These are phyloP conservation scores for Taenioides sp. DNA, from an alignment of 2,797 vertebrate genomes.

Conservation along the genomic window DNA sequence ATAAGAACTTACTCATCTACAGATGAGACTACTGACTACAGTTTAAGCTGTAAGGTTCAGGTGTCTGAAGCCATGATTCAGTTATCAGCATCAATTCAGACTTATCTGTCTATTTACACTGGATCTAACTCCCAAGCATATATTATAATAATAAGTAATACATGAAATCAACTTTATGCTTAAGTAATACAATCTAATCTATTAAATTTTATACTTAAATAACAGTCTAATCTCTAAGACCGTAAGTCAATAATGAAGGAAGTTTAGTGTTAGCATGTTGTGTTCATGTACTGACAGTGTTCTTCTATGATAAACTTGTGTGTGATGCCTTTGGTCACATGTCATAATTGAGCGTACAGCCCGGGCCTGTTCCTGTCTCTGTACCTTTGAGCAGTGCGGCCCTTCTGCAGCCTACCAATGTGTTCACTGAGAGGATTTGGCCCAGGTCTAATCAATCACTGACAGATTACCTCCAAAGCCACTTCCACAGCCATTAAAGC, in stretches of 20 bases:
- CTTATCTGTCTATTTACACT: too few species aligned
- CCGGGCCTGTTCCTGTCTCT: constrained; percentile 1
- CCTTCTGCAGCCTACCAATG: constrained; percentile 75
- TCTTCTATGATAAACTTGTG: neutral
- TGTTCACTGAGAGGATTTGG: constrained; percentile 78
- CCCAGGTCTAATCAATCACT: constrained; percentile 95
- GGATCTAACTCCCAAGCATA: too few species aligned
- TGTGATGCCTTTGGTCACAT: neutral
- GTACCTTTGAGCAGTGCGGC: constrained; percentile 71
- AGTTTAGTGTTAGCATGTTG: neutral
- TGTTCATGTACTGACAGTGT: neutral
- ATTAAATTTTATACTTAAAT: too few species aligned
- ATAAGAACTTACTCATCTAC: neutral
- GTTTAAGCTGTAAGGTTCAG: constrained; percentile 18
- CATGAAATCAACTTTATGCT: too few species aligned
- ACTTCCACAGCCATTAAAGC: constrained; percentile 98
- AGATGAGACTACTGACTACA: neutral
- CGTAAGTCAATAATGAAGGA: too few species aligned
- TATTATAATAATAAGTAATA: too few species aligned
- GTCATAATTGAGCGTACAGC: neutral
- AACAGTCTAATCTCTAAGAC: too few species aligned
- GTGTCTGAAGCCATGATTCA: neutral
- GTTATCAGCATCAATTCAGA: too few species aligned
- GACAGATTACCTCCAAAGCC: constrained; percentile 99
- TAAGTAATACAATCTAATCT: too few species aligned